A percentile compares a stretch with the other conserved stretches of the same genome.
Evolutionary conservation across 2,113 vertebrate species (phyloP).

Genomic region (Pholis gunnellus): DNA sequence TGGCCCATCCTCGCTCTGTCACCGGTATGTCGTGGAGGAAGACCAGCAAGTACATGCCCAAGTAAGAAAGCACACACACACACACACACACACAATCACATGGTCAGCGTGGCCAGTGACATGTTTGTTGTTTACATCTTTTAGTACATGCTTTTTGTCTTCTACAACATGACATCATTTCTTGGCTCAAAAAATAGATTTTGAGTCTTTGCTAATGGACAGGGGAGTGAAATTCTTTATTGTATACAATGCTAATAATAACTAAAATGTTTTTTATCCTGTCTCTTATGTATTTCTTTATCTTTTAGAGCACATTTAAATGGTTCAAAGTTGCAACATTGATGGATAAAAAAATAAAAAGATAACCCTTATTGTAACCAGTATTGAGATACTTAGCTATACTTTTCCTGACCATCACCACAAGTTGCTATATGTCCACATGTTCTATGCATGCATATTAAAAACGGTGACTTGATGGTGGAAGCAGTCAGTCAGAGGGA

Average conservation of each 20-base stretch:
- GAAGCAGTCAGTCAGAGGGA: not conserved
- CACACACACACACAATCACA: not conserved
- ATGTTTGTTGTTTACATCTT: not conserved
- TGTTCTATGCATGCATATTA: not conserved
- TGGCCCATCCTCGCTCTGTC: constrained; percentile 95
- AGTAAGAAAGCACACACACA: constrained; percentile 69
- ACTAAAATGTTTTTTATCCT: not conserved
- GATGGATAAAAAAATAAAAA: not conserved
- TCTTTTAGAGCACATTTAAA: not conserved
- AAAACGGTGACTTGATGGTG: not conserved
- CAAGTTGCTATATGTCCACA: not conserved
- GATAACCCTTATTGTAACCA: not conserved
- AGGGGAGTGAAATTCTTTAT: not conserved
- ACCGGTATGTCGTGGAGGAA: constrained; percentile 98
- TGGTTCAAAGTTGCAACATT: not conserved
- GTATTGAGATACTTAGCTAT: not conserved
- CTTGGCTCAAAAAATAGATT: not conserved
- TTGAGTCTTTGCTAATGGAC: not conserved
- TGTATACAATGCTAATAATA: not conserved
- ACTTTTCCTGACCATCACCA: not conserved
- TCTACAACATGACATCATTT: not conserved
- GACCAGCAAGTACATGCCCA: constrained; percentile 99
- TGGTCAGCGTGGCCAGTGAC: not conserved
- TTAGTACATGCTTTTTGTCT: not conserved
- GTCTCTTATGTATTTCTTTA: not conserved